These are phyloP conservation scores for Otolemur crassicaudatus DNA, from an alignment of 2,797 vertebrate genomes.

Conservation along the genomic window DNA sequence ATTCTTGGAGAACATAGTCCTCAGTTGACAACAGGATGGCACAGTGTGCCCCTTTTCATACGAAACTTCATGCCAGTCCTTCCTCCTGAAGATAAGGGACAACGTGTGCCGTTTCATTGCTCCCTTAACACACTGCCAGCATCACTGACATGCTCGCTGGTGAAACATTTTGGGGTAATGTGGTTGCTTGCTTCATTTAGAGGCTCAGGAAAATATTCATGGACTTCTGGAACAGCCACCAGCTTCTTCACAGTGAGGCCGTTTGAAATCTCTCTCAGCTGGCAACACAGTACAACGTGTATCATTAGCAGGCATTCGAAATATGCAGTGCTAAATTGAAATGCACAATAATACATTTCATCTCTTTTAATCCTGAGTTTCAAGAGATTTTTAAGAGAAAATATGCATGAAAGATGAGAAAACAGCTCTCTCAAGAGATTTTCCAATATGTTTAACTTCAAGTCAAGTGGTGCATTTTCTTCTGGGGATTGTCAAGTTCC, in stretches of 20 bases:
- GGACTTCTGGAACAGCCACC: too few species aligned
- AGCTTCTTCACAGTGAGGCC: background rate
- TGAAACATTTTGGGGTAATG: background rate
- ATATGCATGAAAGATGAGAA: background rate
- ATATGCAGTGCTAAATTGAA: background rate
- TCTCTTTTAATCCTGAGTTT: background rate
- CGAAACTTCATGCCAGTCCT: background rate
- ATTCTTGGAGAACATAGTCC: background rate
- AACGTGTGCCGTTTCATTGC: background rate
- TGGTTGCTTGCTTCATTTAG: background rate
- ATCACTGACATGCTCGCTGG: background rate
- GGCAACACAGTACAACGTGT: background rate
- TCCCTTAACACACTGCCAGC: background rate
- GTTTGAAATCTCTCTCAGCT: background rate
- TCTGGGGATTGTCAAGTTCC: background rate
- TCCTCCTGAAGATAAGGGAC: background rate
- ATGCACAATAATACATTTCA: background rate
- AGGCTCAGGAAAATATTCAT: background rate
- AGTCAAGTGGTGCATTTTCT: background rate
- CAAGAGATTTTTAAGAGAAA: constrained; percentile 14
- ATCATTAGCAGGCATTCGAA: background rate
- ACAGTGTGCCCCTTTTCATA: background rate
- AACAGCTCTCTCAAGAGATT: background rate
- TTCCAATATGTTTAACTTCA: background rate
- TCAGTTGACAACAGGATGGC: background rate